A percentile compares a stretch with the other conserved stretches of the same genome.
These are phyloP conservation scores for Dascyllus trimaculatus DNA, from an alignment of 2,113 vertebrate species.

Conservation along the genomic window DNA sequence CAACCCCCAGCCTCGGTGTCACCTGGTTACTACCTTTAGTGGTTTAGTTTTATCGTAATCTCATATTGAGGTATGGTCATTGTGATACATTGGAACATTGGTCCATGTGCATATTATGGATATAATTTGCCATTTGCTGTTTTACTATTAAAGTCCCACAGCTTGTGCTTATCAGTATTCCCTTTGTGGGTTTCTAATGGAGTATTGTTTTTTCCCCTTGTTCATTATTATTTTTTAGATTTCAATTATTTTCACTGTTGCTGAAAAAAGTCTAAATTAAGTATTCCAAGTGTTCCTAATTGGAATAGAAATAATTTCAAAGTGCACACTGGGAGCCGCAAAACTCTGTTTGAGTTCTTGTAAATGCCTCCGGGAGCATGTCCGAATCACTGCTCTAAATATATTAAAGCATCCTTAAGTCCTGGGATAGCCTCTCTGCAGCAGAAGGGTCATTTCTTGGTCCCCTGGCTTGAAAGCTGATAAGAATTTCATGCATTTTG, in stretches of 20 bases:
- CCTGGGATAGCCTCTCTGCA: conserved; percentile 42
- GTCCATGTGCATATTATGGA: not conserved
- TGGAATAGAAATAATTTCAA: conserved; percentile 48
- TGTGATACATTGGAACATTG: not conserved
- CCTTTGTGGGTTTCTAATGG: conserved; percentile 38
- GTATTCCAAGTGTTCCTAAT: conserved; percentile 38
- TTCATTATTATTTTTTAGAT: not conserved
- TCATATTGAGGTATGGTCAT: too few species aligned
- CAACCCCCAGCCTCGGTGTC: conserved; percentile 16
- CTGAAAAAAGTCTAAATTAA: conserved; percentile 23
- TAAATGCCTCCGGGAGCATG: conserved; percentile 35
- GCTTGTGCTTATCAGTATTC: conserved; percentile 34
- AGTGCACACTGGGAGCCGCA: conserved; percentile 39
- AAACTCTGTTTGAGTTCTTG: conserved; percentile 25
- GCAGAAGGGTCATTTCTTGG: conserved; percentile 40
- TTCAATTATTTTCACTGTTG: conserved; percentile 28
- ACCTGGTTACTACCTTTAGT: conserved; percentile 2
- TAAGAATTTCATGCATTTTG: conserved; percentile 71
- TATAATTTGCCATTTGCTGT: conserved; percentile 13
- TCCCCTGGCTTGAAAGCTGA: conserved; percentile 55
- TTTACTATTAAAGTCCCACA: conserved; percentile 14
- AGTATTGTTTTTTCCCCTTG: conserved; percentile 14
- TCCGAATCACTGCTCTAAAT: conserved; percentile 36
- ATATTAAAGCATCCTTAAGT: conserved; percentile 37
- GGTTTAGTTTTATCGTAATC: not conserved